These are phyloP conservation scores for Oxyruncus cristatus DNA, from an alignment of 2,113 vertebrate species.

Conservation along the genomic window DNA sequence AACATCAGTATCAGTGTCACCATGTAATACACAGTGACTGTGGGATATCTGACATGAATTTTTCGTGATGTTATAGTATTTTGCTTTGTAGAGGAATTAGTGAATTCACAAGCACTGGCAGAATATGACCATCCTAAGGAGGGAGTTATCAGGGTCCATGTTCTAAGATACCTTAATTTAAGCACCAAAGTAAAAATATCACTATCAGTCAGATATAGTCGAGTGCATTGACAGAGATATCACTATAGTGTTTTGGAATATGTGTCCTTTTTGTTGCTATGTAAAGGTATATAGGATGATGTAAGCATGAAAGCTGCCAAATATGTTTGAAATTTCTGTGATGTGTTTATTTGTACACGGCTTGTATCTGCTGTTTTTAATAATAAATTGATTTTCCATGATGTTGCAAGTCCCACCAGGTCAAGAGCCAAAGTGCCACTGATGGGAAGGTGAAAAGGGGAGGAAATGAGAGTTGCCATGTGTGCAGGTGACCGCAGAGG, in stretches of 20 bases:
- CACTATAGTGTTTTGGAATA: not conserved
- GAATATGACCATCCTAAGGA: not conserved
- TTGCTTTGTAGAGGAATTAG: not conserved
- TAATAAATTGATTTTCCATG: not conserved
- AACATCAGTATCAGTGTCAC: not conserved
- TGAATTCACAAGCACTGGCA: not conserved
- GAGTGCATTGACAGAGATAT: not conserved
- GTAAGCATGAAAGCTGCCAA: not conserved
- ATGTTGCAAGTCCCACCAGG: not conserved
- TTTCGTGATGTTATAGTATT: not conserved
- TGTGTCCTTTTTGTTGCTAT: not conserved
- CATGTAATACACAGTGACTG: not conserved
- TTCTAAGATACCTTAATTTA: not conserved
- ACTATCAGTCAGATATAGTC: not conserved
- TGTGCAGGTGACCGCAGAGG: fast-evolving
- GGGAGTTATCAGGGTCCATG: not conserved
- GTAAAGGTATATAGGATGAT: not conserved
- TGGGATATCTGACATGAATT: not conserved
- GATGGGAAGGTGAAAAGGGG: not conserved
- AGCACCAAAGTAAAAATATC: not conserved
- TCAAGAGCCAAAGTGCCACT: not conserved
- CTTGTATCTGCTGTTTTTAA: not conserved
- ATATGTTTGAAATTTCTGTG: not conserved
- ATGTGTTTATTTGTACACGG: not conserved
- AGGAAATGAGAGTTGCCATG: not conserved